phyloP scores from a whole-genome alignment of 2,797 vertebrate genomes.

The Crocodylus rhombifer region DNA sequence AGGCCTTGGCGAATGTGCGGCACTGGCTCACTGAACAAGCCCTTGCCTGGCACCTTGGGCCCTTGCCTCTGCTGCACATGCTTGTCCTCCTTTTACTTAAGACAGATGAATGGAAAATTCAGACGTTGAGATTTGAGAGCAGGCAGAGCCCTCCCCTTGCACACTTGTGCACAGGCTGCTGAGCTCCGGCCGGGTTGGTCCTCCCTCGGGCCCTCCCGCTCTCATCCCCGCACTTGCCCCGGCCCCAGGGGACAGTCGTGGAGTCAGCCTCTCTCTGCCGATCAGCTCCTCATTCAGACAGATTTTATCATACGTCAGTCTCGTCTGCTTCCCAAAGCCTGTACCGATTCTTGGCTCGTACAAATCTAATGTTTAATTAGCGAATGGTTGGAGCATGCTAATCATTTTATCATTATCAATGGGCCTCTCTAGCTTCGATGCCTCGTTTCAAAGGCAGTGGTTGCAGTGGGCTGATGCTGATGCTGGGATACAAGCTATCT shows the following conservation, averaged over 20 bases:
- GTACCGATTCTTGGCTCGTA: fast-evolving
- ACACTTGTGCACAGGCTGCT: too few species aligned
- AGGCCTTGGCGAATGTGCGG: too few species aligned
- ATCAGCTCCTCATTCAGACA: too few species aligned
- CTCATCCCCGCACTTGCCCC: not conserved
- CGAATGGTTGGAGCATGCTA: fast-evolving
- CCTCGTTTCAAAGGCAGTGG: constrained; percentile 60
- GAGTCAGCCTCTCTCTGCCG: not conserved
- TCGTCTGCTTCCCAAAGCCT: fast-evolving
- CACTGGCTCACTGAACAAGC: too few species aligned
- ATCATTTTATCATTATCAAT: fast-evolving
- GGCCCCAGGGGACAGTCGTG: not conserved
- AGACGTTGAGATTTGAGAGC: too few species aligned
- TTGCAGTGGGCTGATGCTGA: not conserved
- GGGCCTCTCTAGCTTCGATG: not conserved
- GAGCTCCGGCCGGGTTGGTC: too few species aligned
- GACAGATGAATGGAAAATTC: too few species aligned
- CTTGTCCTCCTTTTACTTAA: too few species aligned
- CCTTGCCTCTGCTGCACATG: too few species aligned
- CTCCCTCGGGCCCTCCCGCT: too few species aligned
- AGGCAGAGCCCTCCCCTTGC: too few species aligned
- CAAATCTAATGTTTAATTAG: fast-evolving
- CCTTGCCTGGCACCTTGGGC: too few species aligned
- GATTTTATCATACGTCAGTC: not conserved
- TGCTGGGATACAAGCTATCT: not conserved